These are phyloP conservation scores for Gonioctena quinquepunctata DNA, from an alignment of 1,140 invertebrate genomes.

Conservation along the genomic window DNA sequence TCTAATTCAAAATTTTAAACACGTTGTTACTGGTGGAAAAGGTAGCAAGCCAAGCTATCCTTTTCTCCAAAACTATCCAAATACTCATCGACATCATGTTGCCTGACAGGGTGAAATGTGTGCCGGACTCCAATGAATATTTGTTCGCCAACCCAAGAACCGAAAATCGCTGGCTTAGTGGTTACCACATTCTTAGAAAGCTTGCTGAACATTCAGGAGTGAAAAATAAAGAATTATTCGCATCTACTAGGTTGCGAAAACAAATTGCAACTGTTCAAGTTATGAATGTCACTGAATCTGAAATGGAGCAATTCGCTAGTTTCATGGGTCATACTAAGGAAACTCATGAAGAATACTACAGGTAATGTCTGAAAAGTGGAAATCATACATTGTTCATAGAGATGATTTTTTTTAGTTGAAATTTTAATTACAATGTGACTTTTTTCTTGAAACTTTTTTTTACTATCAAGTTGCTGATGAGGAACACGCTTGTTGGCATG, in stretches of 20 bases:
- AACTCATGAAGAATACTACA: background rate
- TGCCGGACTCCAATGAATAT: background rate
- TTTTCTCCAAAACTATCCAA: conserved; percentile 16
- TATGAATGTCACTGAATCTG: conserved; percentile 25
- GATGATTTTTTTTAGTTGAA: too few relatives aligned
- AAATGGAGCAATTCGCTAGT: conserved; percentile 32
- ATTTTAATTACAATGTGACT: too few relatives aligned
- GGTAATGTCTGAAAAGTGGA: too few relatives aligned
- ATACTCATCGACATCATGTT: background rate
- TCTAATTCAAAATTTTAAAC: conserved; percentile 29
- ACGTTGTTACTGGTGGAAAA: conserved; percentile 33
- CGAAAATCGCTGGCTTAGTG: background rate
- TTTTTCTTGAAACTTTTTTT: too few relatives aligned
- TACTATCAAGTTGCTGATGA: too few relatives aligned
- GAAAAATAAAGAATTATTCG: conserved; percentile 20
- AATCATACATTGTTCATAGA: too few relatives aligned
- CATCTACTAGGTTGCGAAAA: conserved; percentile 30
- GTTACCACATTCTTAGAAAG: conserved; percentile 18
- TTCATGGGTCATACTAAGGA: conserved; percentile 41
- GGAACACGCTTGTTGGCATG: too few relatives aligned
- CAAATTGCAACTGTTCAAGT: conserved; percentile 36
- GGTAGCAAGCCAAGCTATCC: conserved; percentile 30
- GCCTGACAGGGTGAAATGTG: background rate
- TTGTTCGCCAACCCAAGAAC: conserved; percentile 11
- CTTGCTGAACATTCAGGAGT: conserved; percentile 13